Conservation (phyloP, 2,797 vertebrate genomes). For the Coccyzus lansbergi region DNA sequence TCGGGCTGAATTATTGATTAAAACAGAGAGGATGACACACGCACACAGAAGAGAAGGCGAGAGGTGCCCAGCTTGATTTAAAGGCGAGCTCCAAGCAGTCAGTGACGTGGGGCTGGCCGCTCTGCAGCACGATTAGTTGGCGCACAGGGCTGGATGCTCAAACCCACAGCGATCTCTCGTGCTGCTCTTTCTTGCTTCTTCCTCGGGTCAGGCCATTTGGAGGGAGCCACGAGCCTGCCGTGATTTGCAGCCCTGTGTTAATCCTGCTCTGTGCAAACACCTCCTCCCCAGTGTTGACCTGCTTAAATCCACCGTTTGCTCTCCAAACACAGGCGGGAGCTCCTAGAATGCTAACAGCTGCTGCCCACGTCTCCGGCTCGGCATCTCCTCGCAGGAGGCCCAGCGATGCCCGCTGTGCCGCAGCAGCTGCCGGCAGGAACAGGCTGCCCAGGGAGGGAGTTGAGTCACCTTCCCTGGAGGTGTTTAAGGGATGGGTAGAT, state of each 20-base stretch:
- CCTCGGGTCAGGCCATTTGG: rapidly evolving
- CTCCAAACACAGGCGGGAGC: constrained; percentile 15
- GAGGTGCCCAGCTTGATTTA: constrained; percentile 18
- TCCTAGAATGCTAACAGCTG: rapidly evolving
- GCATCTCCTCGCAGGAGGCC: background rate
- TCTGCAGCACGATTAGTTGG: rapidly evolving
- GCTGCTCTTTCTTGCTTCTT: background rate
- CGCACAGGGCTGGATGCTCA: background rate
- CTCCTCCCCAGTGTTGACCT: background rate
- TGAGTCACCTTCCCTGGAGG: too few relatives aligned
- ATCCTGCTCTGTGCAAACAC: background rate
- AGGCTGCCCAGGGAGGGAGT: too few relatives aligned
- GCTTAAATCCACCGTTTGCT: constrained; percentile 16
- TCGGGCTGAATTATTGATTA: constrained; percentile 70
- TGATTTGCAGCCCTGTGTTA: background rate
- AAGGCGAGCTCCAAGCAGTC: background rate
- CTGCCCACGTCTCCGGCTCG: background rate
- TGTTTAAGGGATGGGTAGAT: too few relatives aligned
- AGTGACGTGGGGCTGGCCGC: background rate
- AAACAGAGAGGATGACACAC: constrained; percentile 37
- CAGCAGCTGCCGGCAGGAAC: background rate
- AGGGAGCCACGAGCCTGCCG: background rate
- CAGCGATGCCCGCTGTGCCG: background rate
- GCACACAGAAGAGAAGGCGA: background rate
- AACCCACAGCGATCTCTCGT: rapidly evolving